Conservation (phyloP, 1,140 invertebrate genomes). For the Drosophila mauritiana region DNA sequence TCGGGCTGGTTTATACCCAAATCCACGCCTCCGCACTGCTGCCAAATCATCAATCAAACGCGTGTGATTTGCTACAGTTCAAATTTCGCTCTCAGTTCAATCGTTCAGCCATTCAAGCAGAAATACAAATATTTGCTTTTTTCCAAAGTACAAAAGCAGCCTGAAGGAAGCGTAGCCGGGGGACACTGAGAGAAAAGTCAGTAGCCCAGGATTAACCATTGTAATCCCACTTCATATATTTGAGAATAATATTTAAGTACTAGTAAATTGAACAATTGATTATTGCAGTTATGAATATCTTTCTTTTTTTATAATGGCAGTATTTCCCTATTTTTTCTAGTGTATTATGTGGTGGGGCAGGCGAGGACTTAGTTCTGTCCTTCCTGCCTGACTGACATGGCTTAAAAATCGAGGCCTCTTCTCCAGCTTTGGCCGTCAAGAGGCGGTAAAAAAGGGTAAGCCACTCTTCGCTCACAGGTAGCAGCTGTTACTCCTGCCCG, state of each 20-base stretch:
- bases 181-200: slow-evolving; percentile 3
- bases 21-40: slow-evolving; percentile 33
- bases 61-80: slow-evolving; percentile 81
- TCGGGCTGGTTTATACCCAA: slow-evolving; percentile 21
- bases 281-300: too few species aligned
- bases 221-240: too few species aligned
- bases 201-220: background rate
- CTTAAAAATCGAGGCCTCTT: slow-evolving; percentile 70
- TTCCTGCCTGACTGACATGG: slow-evolving; percentile 68
- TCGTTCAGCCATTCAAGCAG: slow-evolving; percentile 79
- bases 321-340: background rate
- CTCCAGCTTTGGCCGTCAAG: slow-evolving; percentile 25
- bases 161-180: background rate
- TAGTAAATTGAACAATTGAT: too few species aligned
- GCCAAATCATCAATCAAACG: slow-evolving; percentile 81
- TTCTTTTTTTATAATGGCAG: too few species aligned
- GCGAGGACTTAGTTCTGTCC: slow-evolving; percentile 52
- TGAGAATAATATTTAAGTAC: too few species aligned
- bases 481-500: slow-evolving; percentile 56
- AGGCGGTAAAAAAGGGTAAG: slow-evolving; percentile 60
- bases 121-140: slow-evolving; percentile 81
- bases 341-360: slow-evolving; percentile 2
- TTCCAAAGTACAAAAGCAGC: slow-evolving; percentile 69
- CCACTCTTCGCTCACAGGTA: slow-evolving; percentile 51
- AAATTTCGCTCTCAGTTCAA: slow-evolving; percentile 80